phyloP scores from a whole-genome alignment of 2,888 invertebrate genomes.

The Eilema sororculum region DNA sequence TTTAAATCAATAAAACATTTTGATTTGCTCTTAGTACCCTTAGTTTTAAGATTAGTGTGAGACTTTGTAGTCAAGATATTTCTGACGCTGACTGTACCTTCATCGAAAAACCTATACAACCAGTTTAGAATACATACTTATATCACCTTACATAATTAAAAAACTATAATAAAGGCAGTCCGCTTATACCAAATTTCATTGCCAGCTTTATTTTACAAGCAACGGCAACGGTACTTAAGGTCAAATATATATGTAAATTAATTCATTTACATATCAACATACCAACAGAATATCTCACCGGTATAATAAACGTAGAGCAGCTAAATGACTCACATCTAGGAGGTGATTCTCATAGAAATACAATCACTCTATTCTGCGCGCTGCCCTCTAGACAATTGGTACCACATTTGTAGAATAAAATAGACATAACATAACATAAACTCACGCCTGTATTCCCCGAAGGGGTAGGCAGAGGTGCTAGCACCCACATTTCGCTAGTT shows the following conservation, averaged over 20 bases:
- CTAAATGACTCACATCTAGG: not conserved
- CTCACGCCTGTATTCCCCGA: too few relatives aligned
- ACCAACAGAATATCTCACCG: not conserved
- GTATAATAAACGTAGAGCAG: not conserved
- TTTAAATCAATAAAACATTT: too few relatives aligned
- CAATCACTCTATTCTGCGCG: not conserved
- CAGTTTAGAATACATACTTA: not conserved
- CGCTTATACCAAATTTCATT: slow-evolving; percentile 3
- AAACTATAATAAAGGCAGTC: not conserved
- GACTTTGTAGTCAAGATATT: too few relatives aligned
- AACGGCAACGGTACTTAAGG: slow-evolving; percentile 10
- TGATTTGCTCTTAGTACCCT: too few relatives aligned
- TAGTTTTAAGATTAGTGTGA: too few relatives aligned
- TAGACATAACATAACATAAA: too few relatives aligned
- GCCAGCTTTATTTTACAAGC: slow-evolving; percentile 2
- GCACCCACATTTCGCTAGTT: too few relatives aligned
- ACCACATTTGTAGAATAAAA: too few relatives aligned
- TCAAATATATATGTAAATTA: slow-evolving; percentile 30
- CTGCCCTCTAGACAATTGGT: too few relatives aligned
- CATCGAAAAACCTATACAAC: slow-evolving; percentile 15
- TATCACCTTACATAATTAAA: slow-evolving; percentile 3
- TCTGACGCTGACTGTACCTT: too few relatives aligned
- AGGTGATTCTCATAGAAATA: slow-evolving; percentile 3
- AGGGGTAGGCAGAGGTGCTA: too few relatives aligned
- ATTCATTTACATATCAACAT: slow-evolving; percentile 11